These are phyloP conservation scores for Omphaloscelis lunosa DNA, from an alignment of 2,888 invertebrate species.

Conservation along the genomic window DNA sequence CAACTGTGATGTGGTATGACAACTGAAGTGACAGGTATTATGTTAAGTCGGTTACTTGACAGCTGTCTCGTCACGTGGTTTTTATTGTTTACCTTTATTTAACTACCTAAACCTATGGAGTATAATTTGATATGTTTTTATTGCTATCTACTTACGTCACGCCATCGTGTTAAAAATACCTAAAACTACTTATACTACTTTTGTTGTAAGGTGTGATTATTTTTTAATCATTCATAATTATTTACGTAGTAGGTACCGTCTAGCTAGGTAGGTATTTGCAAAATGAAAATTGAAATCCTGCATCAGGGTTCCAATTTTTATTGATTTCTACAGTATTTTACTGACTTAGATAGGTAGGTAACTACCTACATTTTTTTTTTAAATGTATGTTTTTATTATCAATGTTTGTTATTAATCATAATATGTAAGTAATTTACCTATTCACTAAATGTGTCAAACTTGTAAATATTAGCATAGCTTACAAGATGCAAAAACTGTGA, in stretches of 20 bases:
- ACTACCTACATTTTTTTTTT: background rate
- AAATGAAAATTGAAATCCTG: slow-evolving; percentile 51
- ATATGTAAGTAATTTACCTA: slow-evolving; percentile 6
- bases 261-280: slow-evolving; percentile 8
- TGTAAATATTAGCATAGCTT: slow-evolving; percentile 66
- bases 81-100: no score
- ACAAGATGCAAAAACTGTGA: slow-evolving; percentile 84
- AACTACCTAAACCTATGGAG: no score
- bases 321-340: slow-evolving; percentile 17
- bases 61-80: no score
- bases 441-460: slow-evolving; percentile 66
- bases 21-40: no score
- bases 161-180: background rate
- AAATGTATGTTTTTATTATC: background rate
- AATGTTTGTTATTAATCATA: slow-evolving; percentile 16
- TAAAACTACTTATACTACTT: background rate
- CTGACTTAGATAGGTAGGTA: background rate
- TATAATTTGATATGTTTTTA: no score
- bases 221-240: background rate
- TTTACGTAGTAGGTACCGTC: slow-evolving; percentile 4
- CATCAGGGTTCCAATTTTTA: slow-evolving; percentile 56
- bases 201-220: background rate
- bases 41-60: no score
- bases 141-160: background rate
- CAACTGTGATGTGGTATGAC: no score